Base-by-base conservation (phyloP, 2,797 vertebrate genomes). In the Malacoctenus gilli region DNA sequence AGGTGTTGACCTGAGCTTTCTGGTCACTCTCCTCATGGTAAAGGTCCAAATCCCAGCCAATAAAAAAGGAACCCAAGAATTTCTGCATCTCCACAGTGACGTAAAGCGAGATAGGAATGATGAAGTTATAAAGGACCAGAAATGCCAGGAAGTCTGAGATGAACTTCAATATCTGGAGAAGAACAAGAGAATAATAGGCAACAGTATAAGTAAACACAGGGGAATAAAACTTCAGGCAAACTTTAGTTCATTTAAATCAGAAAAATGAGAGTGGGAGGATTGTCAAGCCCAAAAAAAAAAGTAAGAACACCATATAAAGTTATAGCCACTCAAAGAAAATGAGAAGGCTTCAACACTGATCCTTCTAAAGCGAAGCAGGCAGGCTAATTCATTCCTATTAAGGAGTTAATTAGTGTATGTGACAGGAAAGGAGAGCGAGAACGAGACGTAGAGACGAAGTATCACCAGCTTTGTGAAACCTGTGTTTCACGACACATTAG, bases 81-180 rank as follows among this genome's bases (percentile, higher is more conserved):
- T 99, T 99, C 85, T 99, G 97, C 96, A 99, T 95, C 92, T 99
- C 97, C 56, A 99, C 97, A 0, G 97, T 99, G 38, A 99, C 97
- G 30, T 99, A 99, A 5, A 99, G 93, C 5, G 97, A 99, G 89
- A 99, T 98, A 42, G 97, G 97, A 79, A 99, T 99, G 85, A 99
- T 99, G 80, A 97, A 99, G 89, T 98, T 99, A 85, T 98, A 99
- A 44, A 99, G 94, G 56, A 99, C 97, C 88, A 99, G 85, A 87
- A 99, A 99, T 30, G 97, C 97, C 88, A 99, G 86, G 82, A 99
- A 99, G 89, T 99, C 97, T 3, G 97, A 98, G 90, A 99, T 98
- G 82, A 97, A 98, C 79, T 92, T 95, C 83, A 98, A 85, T 72
- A 99, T 99, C 97, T 99, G 64, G 5, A 59, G 42, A 31, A 13